These are phyloP conservation scores for Caenorhabditis sp. DNA, from an alignment of 2,888 invertebrate genomes.

Conservation along the genomic window DNA sequence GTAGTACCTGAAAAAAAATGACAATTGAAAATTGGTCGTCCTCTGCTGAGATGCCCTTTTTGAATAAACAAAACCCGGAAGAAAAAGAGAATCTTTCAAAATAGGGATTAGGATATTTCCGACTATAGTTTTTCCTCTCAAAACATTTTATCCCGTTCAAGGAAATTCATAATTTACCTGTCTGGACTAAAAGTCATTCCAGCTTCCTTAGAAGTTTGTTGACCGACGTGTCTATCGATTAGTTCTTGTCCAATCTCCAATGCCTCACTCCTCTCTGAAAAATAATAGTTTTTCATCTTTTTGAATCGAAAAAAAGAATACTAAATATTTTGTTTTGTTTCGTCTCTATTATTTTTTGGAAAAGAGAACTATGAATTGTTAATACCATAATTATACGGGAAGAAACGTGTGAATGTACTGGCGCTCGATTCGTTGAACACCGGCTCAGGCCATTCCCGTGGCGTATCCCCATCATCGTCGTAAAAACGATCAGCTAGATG, in stretches of 20 bases:
- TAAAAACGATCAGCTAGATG: slow-evolving; percentile 13
- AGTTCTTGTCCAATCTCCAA: slow-evolving; percentile 72
- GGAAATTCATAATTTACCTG: too few species aligned
- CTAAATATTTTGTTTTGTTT: neutral
- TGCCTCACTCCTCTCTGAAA: slow-evolving; percentile 61
- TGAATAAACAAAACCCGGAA: too few species aligned
- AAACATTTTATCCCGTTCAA: too few species aligned
- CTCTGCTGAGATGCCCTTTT: too few species aligned
- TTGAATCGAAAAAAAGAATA: too few species aligned
- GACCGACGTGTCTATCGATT: slow-evolving; percentile 70
- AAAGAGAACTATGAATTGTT: slow-evolving; percentile 2
- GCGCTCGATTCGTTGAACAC: slow-evolving; percentile 36
- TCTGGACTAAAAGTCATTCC: slow-evolving; percentile 58
- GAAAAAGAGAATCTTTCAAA: too few species aligned
- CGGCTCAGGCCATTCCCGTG: slow-evolving; percentile 29
- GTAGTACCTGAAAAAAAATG: slow-evolving; percentile 26
- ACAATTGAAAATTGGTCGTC: neutral
- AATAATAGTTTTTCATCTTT: neutral
- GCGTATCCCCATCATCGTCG: slow-evolving; percentile 26
- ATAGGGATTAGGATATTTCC: too few species aligned
- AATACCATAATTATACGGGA: slow-evolving; percentile 28
- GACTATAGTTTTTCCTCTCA: too few species aligned
- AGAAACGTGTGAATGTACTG: slow-evolving; percentile 6
- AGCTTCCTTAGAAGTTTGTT: slow-evolving; percentile 50
- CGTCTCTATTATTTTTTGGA: neutral